These are phyloP conservation scores for Cathartes aura DNA, from an alignment of 2,113 vertebrate genomes.

Conservation along the genomic window DNA sequence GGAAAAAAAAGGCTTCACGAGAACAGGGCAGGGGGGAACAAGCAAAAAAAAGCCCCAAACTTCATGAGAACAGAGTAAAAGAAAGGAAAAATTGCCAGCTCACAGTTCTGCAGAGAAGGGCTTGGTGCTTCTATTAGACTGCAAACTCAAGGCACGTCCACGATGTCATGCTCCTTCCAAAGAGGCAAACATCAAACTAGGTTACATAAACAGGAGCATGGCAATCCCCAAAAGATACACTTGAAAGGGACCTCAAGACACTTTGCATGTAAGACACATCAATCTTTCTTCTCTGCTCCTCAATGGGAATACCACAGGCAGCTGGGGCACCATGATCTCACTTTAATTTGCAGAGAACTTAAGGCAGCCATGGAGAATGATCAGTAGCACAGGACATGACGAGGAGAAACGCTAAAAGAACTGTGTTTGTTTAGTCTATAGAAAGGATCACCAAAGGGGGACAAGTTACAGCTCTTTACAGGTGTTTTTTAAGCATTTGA, in stretches of 20 bases:
- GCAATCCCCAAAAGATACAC: not conserved
- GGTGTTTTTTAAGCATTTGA: not conserved
- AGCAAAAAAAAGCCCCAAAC: not conserved
- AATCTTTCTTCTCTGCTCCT: not conserved
- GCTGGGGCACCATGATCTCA: rapidly evolving
- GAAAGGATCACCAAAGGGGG: not conserved
- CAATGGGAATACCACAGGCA: not conserved
- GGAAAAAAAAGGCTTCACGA: not conserved
- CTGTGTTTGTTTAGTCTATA: not conserved
- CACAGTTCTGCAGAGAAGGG: not conserved
- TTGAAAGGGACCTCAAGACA: not conserved
- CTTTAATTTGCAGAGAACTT: not conserved
- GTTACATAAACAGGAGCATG: not conserved
- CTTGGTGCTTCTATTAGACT: not conserved
- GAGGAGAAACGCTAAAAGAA: not conserved
- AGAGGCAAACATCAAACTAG: not conserved
- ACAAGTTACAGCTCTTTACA: not conserved
- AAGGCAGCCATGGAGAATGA: not conserved
- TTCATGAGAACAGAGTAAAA: not conserved
- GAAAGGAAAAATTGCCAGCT: not conserved
- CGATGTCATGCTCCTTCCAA: not conserved
- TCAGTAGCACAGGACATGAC: not conserved
- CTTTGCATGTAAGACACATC: not conserved
- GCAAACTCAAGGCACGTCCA: not conserved
- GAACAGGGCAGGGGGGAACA: not conserved